phyloP scores from a whole-genome alignment of 2,888 invertebrate species.

The Amiota minor region DNA sequence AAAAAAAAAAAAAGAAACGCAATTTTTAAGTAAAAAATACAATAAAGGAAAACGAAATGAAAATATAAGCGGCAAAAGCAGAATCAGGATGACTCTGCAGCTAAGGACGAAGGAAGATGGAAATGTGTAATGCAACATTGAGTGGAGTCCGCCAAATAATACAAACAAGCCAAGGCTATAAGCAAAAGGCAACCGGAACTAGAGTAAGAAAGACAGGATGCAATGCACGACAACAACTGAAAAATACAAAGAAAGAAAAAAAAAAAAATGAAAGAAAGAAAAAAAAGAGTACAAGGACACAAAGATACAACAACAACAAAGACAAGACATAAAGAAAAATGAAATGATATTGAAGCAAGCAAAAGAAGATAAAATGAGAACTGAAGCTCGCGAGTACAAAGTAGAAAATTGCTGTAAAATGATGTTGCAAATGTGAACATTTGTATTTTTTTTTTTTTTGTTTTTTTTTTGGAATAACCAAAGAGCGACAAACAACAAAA shows the following conservation, averaged over 20 bases:
- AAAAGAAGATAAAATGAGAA: slow-evolving; percentile 21
- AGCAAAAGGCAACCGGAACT: neutral
- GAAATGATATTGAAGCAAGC: neutral
- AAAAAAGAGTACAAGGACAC: slow-evolving; percentile 14
- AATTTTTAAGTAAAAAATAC: slow-evolving; percentile 10
- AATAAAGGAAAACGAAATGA: neutral
- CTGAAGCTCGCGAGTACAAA: slow-evolving; percentile 29
- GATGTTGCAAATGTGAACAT: slow-evolving; percentile 54
- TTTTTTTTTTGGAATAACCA: slow-evolving; percentile 18
- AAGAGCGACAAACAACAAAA: neutral
- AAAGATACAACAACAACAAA: slow-evolving; percentile 23
- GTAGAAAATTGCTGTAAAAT: slow-evolving; percentile 52
- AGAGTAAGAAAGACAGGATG: slow-evolving; percentile 18
- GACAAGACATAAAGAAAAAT: slow-evolving; percentile 1
- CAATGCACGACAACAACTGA: neutral
- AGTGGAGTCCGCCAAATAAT: neutral
- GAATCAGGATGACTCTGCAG: neutral
- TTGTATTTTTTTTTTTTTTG: slow-evolving; percentile 38
- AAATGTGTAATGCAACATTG: neutral
- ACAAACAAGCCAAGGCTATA: neutral
- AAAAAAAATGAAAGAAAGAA: no score
- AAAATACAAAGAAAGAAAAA: no score
- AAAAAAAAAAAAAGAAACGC: slow-evolving; percentile 30
- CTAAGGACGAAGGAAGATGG: neutral
- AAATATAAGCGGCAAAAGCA: neutral